These are phyloP conservation scores for Gonioctena quinquepunctata DNA, from an alignment of 1,140 invertebrate genomes.

Conservation along the genomic window DNA sequence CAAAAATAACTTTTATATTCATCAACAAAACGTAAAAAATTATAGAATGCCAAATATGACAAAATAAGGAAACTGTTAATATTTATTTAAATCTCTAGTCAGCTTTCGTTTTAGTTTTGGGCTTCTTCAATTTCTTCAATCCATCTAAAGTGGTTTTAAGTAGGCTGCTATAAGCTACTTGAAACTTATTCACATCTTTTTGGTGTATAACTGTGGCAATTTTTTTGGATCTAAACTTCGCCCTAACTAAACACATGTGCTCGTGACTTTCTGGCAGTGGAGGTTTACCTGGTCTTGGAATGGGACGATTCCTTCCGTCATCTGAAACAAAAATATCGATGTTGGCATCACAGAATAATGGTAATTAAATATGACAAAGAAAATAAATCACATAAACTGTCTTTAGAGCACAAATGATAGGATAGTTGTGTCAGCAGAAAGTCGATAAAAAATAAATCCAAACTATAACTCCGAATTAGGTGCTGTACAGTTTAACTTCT, in stretches of 20 bases:
- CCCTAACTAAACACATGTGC: slow-evolving; percentile 75
- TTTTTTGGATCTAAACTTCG: slow-evolving; percentile 73
- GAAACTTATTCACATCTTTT: slow-evolving; percentile 84
- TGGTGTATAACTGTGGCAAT: slow-evolving; percentile 79
- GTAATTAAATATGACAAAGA: too few relatives aligned
- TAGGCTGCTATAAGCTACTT: slow-evolving; percentile 80
- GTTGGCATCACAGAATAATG: too few relatives aligned
- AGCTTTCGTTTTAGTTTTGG: slow-evolving; percentile 73
- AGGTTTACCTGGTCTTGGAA: slow-evolving; percentile 64
- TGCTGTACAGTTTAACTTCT: too few relatives aligned
- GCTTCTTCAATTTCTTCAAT: slow-evolving; percentile 83
- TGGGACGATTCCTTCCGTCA: slow-evolving; percentile 74
- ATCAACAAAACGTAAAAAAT: too few relatives aligned
- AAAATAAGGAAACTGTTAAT: too few relatives aligned
- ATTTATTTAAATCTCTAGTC: slow-evolving; percentile 56
- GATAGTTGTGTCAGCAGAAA: too few relatives aligned
- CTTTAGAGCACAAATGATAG: too few relatives aligned
- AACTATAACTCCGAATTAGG: too few relatives aligned
- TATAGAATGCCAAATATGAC: too few relatives aligned
- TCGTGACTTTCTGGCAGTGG: slow-evolving; percentile 64
- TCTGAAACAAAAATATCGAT: slow-evolving; percentile 59
- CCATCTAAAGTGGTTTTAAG: slow-evolving; percentile 86
- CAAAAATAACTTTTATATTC: too few relatives aligned
- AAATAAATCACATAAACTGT: too few relatives aligned
- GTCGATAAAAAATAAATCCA: too few relatives aligned